A percentile compares a stretch with the other conserved stretches of the same genome.
phyloP scores from a whole-genome alignment of 2,797 vertebrate genomes.

The Neoniphon sammara region DNA sequence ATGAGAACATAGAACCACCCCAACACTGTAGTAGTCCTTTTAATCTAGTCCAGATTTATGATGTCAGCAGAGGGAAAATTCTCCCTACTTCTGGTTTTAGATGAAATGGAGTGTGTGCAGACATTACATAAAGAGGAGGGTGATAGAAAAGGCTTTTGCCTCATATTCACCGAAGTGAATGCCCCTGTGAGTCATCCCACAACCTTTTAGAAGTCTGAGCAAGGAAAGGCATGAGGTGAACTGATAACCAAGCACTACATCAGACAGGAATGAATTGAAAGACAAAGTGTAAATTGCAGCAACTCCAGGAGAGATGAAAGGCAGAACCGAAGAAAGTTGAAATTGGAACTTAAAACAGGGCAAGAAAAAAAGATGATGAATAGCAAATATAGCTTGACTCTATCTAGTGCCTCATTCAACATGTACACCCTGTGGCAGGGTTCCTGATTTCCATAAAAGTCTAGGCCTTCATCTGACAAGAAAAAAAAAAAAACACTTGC shows the following conservation, averaged over 20 bases:
- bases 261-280: conserved; percentile 76
- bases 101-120: conserved; percentile 76
- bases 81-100: conserved; percentile 68
- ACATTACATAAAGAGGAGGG: conserved; percentile 76
- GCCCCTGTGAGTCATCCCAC: conserved; percentile 76
- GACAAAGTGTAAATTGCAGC: conserved; percentile 79
- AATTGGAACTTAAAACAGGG: conserved; percentile 81
- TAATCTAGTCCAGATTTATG: conserved; percentile 82
- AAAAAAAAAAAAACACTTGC: conserved; percentile 60
- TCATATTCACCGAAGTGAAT: conserved; percentile 65
- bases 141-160: conserved; percentile 56
- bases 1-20: conserved; percentile 71
- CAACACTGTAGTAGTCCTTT: conserved; percentile 74
- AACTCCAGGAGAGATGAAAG: conserved; percentile 79
- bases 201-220: conserved; percentile 75
- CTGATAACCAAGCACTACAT: conserved; percentile 77
- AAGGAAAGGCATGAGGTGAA: conserved; percentile 68
- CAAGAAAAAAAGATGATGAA: conserved; percentile 75
- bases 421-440: conserved; percentile 79
- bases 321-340: conserved; percentile 74
- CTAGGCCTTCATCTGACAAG: conserved; percentile 81
- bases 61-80: conserved; percentile 78
- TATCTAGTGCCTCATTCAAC: conserved; percentile 79
- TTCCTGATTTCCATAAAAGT: conserved; percentile 85
- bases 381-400: conserved; percentile 82